Conservation (phyloP, 2,797 vertebrate species). For the Chromobotia macracanthus region DNA sequence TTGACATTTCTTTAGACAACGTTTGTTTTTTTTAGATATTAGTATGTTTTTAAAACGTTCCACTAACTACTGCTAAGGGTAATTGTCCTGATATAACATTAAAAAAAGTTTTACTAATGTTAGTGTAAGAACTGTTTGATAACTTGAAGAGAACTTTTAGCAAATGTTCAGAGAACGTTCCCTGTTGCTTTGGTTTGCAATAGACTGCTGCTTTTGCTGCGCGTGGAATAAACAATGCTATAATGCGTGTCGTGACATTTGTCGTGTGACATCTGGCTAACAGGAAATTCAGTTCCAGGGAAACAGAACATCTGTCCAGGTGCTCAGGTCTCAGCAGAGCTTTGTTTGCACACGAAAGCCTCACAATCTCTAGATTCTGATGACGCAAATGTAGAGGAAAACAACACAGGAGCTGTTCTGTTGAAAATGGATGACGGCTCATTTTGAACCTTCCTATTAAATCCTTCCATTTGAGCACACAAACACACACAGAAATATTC, state of each 20-base stretch:
- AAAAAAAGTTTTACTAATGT: too few species aligned
- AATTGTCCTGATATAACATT: too few species aligned
- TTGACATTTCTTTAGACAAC: too few species aligned
- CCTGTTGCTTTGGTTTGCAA: not conserved
- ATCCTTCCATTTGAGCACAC: not conserved
- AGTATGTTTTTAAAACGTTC: too few species aligned
- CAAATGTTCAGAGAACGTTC: too few species aligned
- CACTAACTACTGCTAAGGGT: too few species aligned
- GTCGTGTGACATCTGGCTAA: constrained; percentile 22
- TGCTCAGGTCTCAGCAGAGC: not conserved
- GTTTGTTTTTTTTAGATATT: too few species aligned
- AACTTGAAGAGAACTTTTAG: too few species aligned
- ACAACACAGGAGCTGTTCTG: not conserved
- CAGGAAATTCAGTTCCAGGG: constrained; percentile 44
- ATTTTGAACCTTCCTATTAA: not conserved
- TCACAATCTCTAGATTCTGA: not conserved
- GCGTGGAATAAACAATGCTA: not conserved
- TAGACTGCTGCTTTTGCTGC: not conserved
- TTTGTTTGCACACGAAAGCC: constrained; percentile 18
- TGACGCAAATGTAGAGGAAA: constrained; percentile 11
- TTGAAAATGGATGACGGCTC: constrained; percentile 1
- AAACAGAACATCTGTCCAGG: constrained; percentile 49
- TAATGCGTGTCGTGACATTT: constrained; percentile 8
- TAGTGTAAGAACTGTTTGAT: too few species aligned
- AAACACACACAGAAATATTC: not conserved